Evolutionary conservation across 1,140 invertebrate genomes (phyloP), one percentile per base, ranked within the genome.

Genomic region (Hylaeus anthracinus): DNA sequence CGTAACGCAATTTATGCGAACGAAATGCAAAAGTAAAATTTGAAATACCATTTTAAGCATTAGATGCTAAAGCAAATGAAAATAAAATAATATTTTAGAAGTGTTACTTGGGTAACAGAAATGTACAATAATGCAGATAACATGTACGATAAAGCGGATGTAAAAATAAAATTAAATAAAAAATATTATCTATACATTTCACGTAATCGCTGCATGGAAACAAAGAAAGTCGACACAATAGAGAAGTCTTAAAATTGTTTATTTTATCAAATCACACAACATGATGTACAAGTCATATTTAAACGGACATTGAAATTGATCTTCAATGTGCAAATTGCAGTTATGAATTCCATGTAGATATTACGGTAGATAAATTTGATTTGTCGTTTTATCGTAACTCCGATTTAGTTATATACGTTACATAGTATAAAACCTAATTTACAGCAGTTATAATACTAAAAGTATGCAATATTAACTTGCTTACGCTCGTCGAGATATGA

Each of bases 231-330:
- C 15, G 26, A 72, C 60, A 56, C 37, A 55, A 56, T 55, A 74
- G 9, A 84, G 79, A 82, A 82, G 64, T 79, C 61, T 87, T 73
- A 87, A 79, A 89, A 86, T 76, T 83, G 70, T 91, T 91, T 91
- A 91, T 91, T 91, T 91, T 88, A 91, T 86, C 86, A 91, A 87
- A 90, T 88, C 86, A 87, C 88, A 88, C 85, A 90, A 90, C 89
- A 83, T 85, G 90, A 91, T 86, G 81, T 89, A 89, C 87, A 88
- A 85, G 78, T 88, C 75, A 51, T 81, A 69, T 78, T 85, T 75
- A 81, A 88, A 88, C 48, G 70, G 64, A 79, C 67, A 66, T 83
- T 51, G 73, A 86, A 79, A 64, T 83, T 79, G 61, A 70, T 75
- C 75, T 78, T 51, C 58, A 72, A 79, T 69, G 67, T 79, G 76